Conservation (phyloP, 2,113 vertebrate species). For the Corythaeola cristata region DNA sequence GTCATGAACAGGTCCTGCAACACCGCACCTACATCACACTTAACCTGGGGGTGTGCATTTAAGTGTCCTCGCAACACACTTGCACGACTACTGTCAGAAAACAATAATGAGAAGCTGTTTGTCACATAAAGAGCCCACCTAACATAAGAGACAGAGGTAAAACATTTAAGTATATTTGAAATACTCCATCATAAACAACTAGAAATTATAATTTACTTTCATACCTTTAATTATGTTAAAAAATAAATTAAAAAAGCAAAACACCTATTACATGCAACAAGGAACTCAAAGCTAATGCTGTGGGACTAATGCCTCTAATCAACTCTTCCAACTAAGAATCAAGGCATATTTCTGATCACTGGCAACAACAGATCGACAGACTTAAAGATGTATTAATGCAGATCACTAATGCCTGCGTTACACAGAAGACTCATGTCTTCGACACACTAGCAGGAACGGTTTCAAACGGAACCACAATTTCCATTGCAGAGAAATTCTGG, state of each 20-base stretch:
- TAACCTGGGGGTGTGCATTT: accelerated
- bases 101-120: background rate
- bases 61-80: background rate
- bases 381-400: background rate
- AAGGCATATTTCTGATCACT: background rate
- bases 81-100: background rate
- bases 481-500: background rate
- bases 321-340: background rate
- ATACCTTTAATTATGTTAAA: background rate
- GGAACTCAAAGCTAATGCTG: background rate
- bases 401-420: background rate
- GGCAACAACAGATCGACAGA: background rate
- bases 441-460: accelerated
- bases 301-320: background rate
- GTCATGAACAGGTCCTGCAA: background rate
- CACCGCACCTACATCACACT: background rate
- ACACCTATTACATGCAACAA: background rate
- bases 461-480: background rate
- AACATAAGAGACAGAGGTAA: background rate
- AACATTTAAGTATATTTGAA: background rate
- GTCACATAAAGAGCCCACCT: background rate
- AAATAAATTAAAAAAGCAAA: background rate
- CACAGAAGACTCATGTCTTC: background rate
- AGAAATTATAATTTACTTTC: background rate
- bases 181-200: background rate